phyloP scores from a whole-genome alignment of 2,888 invertebrate genomes.

The Agrypnus murinus region DNA sequence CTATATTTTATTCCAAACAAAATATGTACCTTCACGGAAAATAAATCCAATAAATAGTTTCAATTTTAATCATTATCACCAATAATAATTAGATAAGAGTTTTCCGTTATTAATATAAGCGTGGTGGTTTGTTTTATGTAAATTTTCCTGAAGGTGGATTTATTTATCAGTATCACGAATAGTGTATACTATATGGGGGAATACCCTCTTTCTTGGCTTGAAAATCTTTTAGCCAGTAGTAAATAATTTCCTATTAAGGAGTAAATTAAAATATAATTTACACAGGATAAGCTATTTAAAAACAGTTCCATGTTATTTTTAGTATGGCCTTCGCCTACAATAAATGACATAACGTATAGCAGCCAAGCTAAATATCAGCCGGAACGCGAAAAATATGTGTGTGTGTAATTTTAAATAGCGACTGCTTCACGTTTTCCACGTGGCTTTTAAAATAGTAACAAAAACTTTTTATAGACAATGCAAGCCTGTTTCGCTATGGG shows the following conservation, averaged over 20 bases:
- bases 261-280: constrained; percentile 23
- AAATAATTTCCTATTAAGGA: neutral
- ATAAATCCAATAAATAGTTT: too few species aligned
- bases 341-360: constrained; percentile 48
- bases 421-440: constrained; percentile 26
- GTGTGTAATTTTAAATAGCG: constrained; percentile 18
- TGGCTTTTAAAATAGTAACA: constrained; percentile 33
- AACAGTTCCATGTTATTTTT: constrained; percentile 39
- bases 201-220: neutral
- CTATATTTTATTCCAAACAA: too few species aligned
- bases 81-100: too few species aligned
- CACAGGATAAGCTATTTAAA: constrained; percentile 39
- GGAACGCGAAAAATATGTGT: constrained; percentile 38
- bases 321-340: constrained; percentile 50
- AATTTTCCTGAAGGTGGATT: constrained; percentile 8
- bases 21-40: too few species aligned
- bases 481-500: too few species aligned
- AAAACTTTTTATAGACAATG: too few species aligned
- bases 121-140: too few species aligned
- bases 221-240: too few species aligned
- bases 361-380: constrained; percentile 41
- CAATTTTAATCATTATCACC: too few species aligned
- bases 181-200: too few species aligned
- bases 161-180: neutral
- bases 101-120: neutral